These are phyloP conservation scores for Thymelicus sylvestris DNA, from an alignment of 2,888 invertebrate genomes.

Conservation along the genomic window DNA sequence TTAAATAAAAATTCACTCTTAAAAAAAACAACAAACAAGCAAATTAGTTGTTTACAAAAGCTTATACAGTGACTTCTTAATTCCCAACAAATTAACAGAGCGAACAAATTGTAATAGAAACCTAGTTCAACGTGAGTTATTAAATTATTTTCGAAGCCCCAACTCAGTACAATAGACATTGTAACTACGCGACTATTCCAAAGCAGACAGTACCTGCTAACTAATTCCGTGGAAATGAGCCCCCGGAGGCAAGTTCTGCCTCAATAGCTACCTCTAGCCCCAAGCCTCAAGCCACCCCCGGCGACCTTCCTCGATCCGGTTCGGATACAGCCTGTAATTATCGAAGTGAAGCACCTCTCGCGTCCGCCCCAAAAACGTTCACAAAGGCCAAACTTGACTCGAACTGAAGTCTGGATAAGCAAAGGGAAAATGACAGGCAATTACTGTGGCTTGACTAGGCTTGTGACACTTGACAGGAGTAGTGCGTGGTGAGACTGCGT, in stretches of 20 bases:
- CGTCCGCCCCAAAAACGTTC: constrained; percentile 8
- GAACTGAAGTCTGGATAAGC: neutral
- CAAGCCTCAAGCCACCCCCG: neutral
- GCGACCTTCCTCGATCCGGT: neutral
- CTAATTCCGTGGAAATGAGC: constrained; percentile 2
- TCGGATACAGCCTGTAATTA: constrained; percentile 27
- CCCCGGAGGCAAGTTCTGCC: neutral
- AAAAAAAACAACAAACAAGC: too few relatives aligned
- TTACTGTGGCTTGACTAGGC: neutral
- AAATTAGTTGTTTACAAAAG: too few relatives aligned
- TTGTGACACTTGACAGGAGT: neutral
- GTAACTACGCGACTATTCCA: neutral
- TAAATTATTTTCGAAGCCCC: too few relatives aligned
- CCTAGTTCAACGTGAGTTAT: too few relatives aligned
- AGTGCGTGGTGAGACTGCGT: neutral
- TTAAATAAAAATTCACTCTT: too few relatives aligned
- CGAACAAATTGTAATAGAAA: too few relatives aligned
- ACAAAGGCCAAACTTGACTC: constrained; percentile 22
- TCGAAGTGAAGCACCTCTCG: constrained; percentile 22
- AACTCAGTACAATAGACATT: neutral
- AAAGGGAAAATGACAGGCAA: constrained; percentile 2
- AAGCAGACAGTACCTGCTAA: constrained; percentile 2
- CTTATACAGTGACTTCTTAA: too few relatives aligned
- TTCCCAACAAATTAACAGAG: too few relatives aligned
- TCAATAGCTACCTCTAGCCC: constrained; percentile 1